These are phyloP conservation scores for Telmatherina bonti DNA, from an alignment of 2,797 vertebrate genomes.

Conservation along the genomic window DNA sequence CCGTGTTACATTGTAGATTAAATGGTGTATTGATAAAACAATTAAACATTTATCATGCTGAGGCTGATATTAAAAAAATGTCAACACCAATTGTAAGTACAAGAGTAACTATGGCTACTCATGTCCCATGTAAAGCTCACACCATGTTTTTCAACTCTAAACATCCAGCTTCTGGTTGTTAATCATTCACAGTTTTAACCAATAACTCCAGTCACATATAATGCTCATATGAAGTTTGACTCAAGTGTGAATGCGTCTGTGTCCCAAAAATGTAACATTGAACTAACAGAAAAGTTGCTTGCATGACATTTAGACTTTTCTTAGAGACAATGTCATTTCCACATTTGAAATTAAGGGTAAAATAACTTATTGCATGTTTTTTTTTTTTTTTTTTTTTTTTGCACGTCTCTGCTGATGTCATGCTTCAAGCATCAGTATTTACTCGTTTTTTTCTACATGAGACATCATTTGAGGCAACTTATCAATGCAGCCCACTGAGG, in stretches of 20 bases:
- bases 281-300: not conserved
- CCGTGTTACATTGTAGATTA: not conserved
- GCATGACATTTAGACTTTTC: not conserved
- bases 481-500: no score
- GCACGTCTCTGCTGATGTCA: not conserved
- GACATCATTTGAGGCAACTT: no score
- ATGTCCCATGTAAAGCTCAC: not conserved
- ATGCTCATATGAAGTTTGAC: not conserved
- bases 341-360: not conserved
- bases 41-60: not conserved
- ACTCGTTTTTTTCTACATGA: not conserved
- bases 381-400: not conserved
- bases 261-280: not conserved
- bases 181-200: not conserved
- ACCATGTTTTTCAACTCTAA: not conserved
- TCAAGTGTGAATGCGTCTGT: no score
- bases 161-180: not conserved
- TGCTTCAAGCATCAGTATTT: not conserved
- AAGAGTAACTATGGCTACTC: not conserved
- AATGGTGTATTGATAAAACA: not conserved
- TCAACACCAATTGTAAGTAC: not conserved
- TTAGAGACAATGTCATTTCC: not conserved
- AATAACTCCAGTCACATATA: not conserved
- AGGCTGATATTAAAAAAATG: no score
- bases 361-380: no score